Conservation (phyloP, 2,888 invertebrate species). For the Nematopogon swammerdamellus region DNA sequence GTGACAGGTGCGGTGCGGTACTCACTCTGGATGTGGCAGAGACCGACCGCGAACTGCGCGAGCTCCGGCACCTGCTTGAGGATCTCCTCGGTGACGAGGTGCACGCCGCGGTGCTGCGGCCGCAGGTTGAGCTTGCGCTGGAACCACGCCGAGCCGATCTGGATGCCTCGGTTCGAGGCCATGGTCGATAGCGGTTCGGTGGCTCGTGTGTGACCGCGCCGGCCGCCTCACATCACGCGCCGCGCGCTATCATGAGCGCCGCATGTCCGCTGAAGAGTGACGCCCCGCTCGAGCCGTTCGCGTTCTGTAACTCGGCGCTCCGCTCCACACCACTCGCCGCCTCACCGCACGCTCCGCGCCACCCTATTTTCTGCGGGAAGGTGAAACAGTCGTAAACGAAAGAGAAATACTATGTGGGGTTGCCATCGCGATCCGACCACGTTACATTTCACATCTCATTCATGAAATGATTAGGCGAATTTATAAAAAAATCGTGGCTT, state of each 20-base stretch:
- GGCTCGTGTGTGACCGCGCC: constrained; percentile 1
- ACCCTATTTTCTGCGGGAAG: constrained; percentile 59
- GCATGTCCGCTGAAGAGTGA: not conserved
- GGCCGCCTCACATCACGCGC: not conserved
- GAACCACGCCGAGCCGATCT: constrained; percentile 97
- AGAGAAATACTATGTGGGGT: constrained; percentile 41
- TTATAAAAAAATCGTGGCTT: not conserved
- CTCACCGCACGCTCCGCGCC: constrained; percentile 26
- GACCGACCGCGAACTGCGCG: constrained; percentile 90
- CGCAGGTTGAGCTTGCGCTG: constrained; percentile 95
- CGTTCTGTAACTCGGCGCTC: not conserved
- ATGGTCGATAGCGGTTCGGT: constrained; percentile 53
- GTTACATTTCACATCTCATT: not conserved
- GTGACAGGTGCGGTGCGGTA: constrained; percentile 26
- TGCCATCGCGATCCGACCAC: constrained; percentile 17
- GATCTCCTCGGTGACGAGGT: constrained; percentile 96
- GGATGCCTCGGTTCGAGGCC: constrained; percentile 89
- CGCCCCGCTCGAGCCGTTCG: not conserved
- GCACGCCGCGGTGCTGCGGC: constrained; percentile 95
- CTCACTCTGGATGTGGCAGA: constrained; percentile 97
- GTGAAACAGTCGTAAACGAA: constrained; percentile 44
- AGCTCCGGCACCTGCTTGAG: constrained; percentile 92
- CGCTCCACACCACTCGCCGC: constrained; percentile 1
- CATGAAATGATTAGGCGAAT: not conserved
- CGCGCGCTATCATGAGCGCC: not conserved